Conservation (phyloP, 2,888 invertebrate genomes). For the Spicauda simplicius region DNA sequence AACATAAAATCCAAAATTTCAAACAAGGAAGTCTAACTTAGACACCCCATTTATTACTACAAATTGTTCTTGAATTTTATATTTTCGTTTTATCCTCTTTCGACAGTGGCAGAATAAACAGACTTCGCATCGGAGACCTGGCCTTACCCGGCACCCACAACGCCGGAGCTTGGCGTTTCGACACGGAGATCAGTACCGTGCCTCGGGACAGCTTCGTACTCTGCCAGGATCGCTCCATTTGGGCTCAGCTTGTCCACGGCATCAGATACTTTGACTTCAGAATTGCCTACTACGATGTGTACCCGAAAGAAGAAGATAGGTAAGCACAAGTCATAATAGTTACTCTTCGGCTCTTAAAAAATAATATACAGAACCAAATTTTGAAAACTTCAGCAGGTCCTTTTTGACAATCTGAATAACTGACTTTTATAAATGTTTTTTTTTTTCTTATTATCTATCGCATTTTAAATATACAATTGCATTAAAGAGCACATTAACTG, state of each 20-base stretch:
- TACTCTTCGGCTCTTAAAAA: too few species aligned
- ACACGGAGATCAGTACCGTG: conserved; percentile 73
- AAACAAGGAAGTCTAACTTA: too few species aligned
- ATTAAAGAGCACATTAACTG: too few species aligned
- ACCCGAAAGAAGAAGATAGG: conserved; percentile 69
- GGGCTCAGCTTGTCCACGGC: conserved; percentile 93
- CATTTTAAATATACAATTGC: too few species aligned
- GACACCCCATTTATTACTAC: too few species aligned
- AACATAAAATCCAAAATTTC: too few species aligned
- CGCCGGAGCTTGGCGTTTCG: conserved; percentile 82
- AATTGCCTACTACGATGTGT: conserved; percentile 87
- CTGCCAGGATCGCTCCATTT: conserved; percentile 91
- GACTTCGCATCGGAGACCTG: conserved; percentile 75
- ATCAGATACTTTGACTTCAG: conserved; percentile 93
- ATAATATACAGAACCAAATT: too few species aligned
- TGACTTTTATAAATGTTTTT: too few species aligned
- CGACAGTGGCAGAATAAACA: conserved; percentile 65
- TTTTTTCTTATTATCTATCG: too few species aligned
- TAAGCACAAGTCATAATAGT: conserved; percentile 44
- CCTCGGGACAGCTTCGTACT: conserved; percentile 73
- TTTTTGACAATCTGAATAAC: too few species aligned
- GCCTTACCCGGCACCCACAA: conserved; percentile 82
- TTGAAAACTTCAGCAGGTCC: too few species aligned
- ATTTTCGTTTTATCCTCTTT: neutral
- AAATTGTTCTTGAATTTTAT: neutral